These are phyloP conservation scores for Linepithema humile DNA, from an alignment of 1,140 invertebrate genomes.

Conservation along the genomic window DNA sequence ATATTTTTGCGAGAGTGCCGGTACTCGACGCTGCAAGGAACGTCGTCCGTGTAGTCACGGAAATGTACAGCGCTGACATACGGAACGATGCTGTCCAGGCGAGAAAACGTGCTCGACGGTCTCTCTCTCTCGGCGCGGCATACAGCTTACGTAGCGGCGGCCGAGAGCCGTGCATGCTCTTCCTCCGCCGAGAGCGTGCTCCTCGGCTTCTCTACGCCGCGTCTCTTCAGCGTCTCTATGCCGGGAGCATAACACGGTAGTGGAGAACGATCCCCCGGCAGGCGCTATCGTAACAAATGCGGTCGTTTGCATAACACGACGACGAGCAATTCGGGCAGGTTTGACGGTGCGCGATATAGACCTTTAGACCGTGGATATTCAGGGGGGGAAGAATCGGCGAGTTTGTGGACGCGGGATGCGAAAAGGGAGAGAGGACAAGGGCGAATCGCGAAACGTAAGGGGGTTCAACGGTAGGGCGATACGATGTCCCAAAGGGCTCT, in stretches of 20 bases:
- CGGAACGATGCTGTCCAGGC: conserved; percentile 61
- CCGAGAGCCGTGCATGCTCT: neutral
- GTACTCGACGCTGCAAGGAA: neutral
- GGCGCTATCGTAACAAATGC: conserved; percentile 84
- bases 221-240: too few species aligned
- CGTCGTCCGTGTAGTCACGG: conserved; percentile 17
- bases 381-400: conserved; percentile 6
- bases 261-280: conserved; percentile 80
- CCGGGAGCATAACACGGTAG: conserved; percentile 70
- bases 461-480: conserved; percentile 60
- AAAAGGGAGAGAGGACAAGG: conserved; percentile 6
- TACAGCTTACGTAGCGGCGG: conserved; percentile 32
- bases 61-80: conserved; percentile 59
- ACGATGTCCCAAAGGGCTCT: conserved; percentile 69
- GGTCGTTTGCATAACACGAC: conserved; percentile 84
- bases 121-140: neutral
- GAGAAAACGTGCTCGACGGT: conserved; percentile 56
- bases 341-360: conserved; percentile 85
- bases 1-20: neutral
- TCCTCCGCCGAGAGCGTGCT: conserved; percentile 60
- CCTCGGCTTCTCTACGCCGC: conserved; percentile 44
- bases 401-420: neutral
- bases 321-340: conserved; percentile 84
- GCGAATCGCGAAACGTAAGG: conserved; percentile 32
- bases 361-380: conserved; percentile 74